Evolutionary conservation across 2,888 invertebrate species (phyloP).

Genomic region (Orthonevra nobilis): DNA sequence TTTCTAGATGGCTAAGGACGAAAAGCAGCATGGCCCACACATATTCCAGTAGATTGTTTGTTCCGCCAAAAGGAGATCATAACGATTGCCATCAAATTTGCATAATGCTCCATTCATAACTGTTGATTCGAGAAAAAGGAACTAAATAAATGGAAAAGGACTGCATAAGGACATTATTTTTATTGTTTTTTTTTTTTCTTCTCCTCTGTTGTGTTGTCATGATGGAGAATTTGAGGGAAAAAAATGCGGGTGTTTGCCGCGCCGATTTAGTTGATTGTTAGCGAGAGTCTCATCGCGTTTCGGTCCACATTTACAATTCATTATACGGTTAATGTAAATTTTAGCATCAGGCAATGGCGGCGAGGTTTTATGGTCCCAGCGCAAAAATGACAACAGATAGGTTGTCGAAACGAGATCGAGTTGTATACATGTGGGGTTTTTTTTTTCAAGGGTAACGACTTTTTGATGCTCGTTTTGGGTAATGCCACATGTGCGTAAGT

Average conservation of each 20-base stretch:
- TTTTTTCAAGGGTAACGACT: neutral
- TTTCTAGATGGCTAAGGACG: neutral
- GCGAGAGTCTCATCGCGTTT: constrained; percentile 17
- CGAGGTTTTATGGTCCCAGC: constrained; percentile 3
- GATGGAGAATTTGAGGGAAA: neutral
- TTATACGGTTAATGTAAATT: constrained; percentile 38
- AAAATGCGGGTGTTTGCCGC: constrained; percentile 13
- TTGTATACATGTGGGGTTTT: neutral
- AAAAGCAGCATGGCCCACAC: too few relatives aligned
- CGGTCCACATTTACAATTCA: constrained; percentile 40
- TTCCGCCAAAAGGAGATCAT: constrained; percentile 40
- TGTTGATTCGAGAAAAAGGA: constrained; percentile 52
- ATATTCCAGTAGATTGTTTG: constrained; percentile 41
- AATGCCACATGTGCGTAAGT: neutral
- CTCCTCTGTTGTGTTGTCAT: neutral
- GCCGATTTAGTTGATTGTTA: constrained; percentile 20
- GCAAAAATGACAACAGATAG: neutral
- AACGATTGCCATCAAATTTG: constrained; percentile 55
- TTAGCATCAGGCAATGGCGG: constrained; percentile 3
- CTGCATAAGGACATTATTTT: constrained; percentile 32
- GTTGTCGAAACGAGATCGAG: constrained; percentile 1
- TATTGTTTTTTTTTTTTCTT: neutral
- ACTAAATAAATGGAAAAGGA: constrained; percentile 24
- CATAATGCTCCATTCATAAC: constrained; percentile 56
- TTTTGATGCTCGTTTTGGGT: constrained; percentile 5